phyloP scores from a whole-genome alignment of 2,888 invertebrate species.

The Dryococelus australis region DNA sequence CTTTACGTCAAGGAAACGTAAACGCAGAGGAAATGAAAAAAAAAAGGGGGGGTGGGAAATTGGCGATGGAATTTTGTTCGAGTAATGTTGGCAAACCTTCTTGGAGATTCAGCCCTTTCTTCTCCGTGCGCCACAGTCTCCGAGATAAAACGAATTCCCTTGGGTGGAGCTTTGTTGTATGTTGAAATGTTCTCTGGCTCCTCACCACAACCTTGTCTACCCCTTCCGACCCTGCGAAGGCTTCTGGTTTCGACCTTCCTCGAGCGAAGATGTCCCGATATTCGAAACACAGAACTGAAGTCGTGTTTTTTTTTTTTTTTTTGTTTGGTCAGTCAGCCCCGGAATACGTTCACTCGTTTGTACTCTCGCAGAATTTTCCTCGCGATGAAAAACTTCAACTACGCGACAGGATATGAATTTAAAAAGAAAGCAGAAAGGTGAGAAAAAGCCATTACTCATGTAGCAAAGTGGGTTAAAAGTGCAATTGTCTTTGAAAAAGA shows the following conservation, averaged over 20 bases:
- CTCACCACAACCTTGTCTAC: not conserved
- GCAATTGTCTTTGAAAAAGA: too few relatives aligned
- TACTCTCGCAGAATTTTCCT: not conserved
- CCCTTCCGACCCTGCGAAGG: not conserved
- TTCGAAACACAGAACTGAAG: not conserved
- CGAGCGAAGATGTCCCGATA: not conserved
- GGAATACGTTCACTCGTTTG: not conserved
- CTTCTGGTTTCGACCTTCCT: not conserved
- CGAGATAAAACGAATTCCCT: not conserved
- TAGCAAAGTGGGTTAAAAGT: too few relatives aligned
- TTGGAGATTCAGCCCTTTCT: not conserved
- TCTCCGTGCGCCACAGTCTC: not conserved
- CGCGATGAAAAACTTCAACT: too few relatives aligned
- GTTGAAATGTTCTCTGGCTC: not conserved
- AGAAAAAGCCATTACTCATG: too few relatives aligned
- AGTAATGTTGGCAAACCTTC: conserved; percentile 9
- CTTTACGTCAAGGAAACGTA: not conserved
- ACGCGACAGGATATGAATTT: too few relatives aligned
- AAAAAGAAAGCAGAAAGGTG: too few relatives aligned
- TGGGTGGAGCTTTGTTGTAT: conserved; percentile 3
- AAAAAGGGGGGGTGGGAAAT: not conserved
- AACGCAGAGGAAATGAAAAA: too few relatives aligned
- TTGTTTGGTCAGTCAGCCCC: not conserved
- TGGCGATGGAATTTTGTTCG: not conserved
- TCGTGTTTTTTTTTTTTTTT: not conserved